A percentile compares a stretch with the other conserved stretches of the same genome.
phyloP scores from a whole-genome alignment of 2,113 vertebrate genomes.

The Stegastes partitus region DNA sequence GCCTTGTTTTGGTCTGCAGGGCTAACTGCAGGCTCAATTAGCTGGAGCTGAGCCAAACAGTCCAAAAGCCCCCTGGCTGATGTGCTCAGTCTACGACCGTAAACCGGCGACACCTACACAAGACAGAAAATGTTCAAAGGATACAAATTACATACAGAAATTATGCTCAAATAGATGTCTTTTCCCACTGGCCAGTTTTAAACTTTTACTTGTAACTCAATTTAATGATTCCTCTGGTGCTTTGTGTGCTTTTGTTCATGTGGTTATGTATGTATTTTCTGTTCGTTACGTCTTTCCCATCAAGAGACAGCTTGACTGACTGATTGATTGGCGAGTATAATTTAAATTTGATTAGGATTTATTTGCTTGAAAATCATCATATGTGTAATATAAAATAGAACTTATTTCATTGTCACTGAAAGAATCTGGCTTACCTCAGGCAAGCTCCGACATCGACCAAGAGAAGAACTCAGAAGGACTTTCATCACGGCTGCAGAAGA shows the following conservation, averaged over 20 bases:
- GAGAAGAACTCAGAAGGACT: conserved; percentile 84
- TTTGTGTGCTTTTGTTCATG: too few relatives aligned
- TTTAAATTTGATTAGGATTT: too few relatives aligned
- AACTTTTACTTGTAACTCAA: too few relatives aligned
- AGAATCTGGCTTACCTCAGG: conserved; percentile 74
- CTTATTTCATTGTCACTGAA: background rate
- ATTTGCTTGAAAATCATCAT: too few relatives aligned
- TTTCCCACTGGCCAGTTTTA: too few relatives aligned
- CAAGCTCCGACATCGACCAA: conserved; percentile 88
- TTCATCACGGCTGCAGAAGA: conserved; percentile 89
- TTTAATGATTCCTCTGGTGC: too few relatives aligned
- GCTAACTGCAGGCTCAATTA: conserved; percentile 83
- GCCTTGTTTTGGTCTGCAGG: conserved; percentile 53
- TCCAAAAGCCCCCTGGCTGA: conserved; percentile 86
- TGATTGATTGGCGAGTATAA: too few relatives aligned
- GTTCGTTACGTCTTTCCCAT: too few relatives aligned
- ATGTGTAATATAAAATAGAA: too few relatives aligned
- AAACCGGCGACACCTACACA: conserved; percentile 84
- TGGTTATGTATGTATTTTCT: too few relatives aligned
- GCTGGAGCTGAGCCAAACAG: conserved; percentile 87
- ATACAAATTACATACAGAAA: background rate
- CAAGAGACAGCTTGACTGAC: too few relatives aligned
- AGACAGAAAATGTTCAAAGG: conserved; percentile 7
- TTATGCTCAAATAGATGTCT: too few relatives aligned
- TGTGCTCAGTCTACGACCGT: conserved; percentile 86